These are phyloP conservation scores for Theonella swinhoei DNA, from an alignment of 37 sponge, comb jelly and placozoan genomes.

Conservation along the genomic window DNA sequence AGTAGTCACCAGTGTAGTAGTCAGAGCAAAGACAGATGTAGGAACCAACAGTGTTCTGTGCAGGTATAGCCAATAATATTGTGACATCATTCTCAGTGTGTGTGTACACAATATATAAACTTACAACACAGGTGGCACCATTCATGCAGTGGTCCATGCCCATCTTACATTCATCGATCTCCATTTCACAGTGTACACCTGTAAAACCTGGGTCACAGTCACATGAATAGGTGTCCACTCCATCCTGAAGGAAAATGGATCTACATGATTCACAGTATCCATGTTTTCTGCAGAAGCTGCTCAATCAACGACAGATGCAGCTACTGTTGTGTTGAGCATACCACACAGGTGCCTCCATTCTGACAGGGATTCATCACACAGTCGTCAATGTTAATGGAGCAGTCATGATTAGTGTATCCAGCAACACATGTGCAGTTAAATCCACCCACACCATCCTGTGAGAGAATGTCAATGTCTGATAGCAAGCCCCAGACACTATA, in stretches of 20 bases:
- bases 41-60: neutral
- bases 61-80: too few relatives aligned
- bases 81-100: too few relatives aligned
- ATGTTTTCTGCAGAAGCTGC: too few relatives aligned
- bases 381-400: conserved; percentile 18
- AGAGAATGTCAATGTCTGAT: neutral
- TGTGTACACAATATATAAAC: too few relatives aligned
- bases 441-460: conserved; percentile 12
- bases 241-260: neutral
- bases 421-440: conserved; percentile 52
- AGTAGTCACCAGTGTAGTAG: conserved; percentile 28
- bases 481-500: too few relatives aligned
- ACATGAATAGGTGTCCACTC: conserved; percentile 23
- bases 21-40: conserved; percentile 4
- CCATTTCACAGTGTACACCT: neutral
- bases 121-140: conserved; percentile 49
- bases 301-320: too few relatives aligned
- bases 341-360: conserved; percentile 21
- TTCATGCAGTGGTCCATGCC: conserved; percentile 44
- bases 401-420: conserved; percentile 22
- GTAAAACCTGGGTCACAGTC: neutral
- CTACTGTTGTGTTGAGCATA: neutral
- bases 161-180: conserved; percentile 24
- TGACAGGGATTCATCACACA: conserved; percentile 11
- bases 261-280: too few relatives aligned